Evolutionary conservation across 2,888 invertebrate genomes (phyloP), one percentile per base, ranked within the genome.

Genomic region (Acleris laterana): DNA sequence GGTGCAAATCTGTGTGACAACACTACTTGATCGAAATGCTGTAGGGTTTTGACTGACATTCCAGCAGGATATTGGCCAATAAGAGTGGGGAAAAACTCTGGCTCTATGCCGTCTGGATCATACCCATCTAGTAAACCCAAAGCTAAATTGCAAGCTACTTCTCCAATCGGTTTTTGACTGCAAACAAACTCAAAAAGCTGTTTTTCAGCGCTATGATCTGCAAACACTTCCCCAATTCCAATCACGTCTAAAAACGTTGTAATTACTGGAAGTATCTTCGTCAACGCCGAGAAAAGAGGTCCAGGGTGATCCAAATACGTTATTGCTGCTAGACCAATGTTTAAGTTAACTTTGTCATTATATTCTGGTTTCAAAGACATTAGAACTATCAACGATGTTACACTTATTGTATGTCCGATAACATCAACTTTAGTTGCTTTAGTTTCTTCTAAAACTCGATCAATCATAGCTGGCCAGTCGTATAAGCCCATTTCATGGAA

Each of bases 351-450:
- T 42, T 53, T 64, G 0, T 53, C 48, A 16, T 64, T 64, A 19
- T 64, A 64, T 48, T 64, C 53, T n/a, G 63, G 63, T 19, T n/a
- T 64, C 11, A 48, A 38, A 6, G 63, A 53, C n/a, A 53, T 3
- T 20, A 59, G 25, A 25, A 49, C 59, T 9, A 64, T 17, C 16
- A 59, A 49, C 3, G 63, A 28, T n/a, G 59, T 53, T 11, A 38
- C 46, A 1, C 52, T 53, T 49, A 59, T 58, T 5, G 63, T 53
- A 22, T 64, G 63, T 11, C 38, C 63, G 16, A 64, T 59, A 2
- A 48, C 20, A 20, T 7, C 9, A 5, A 64, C 22, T 38, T 59
- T 64, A 1, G 52, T 19, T 25, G 46, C 25, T 0, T 42, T 53
- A 0, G 63, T 64, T 64, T 59, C 48, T 38, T 53, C 17, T 11